These are phyloP conservation scores for Allolobophora icterica DNA, from an alignment of 2,888 invertebrate species.

Conservation along the genomic window DNA sequence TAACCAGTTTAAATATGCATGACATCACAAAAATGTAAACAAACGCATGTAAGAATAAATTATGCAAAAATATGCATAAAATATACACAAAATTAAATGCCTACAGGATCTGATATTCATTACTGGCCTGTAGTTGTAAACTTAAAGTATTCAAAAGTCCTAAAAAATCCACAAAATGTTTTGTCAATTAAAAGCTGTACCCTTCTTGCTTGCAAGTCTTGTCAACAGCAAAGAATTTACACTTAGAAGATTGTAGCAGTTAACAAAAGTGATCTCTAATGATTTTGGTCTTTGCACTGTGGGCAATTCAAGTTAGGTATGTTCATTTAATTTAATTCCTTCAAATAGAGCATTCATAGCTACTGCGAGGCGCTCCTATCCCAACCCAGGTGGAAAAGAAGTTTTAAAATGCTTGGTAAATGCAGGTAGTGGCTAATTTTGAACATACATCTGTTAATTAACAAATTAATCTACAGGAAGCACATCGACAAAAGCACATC, in stretches of 20 bases:
- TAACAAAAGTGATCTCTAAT: background rate
- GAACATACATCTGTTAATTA: too few species aligned
- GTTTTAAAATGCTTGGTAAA: too few species aligned
- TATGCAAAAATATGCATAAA: background rate
- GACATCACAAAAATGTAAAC: background rate
- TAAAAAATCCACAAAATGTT: background rate
- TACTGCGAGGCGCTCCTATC: too few species aligned
- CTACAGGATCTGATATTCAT: too few species aligned
- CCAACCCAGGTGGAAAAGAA: too few species aligned
- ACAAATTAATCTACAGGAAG: too few species aligned
- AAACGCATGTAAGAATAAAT: background rate
- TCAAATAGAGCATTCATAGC: too few species aligned
- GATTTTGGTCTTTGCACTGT: too few species aligned
- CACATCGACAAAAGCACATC: too few species aligned
- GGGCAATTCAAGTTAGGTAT: too few species aligned
- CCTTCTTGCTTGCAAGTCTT: background rate
- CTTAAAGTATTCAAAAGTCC: background rate
- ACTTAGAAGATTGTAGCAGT: background rate
- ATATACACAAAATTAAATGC: background rate
- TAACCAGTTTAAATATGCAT: background rate
- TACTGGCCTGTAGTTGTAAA: background rate
- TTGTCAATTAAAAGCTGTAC: background rate
- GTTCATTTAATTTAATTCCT: too few species aligned
- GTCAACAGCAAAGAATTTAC: background rate
- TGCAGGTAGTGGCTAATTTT: too few species aligned